Evolutionary conservation across 2,797 vertebrate species (phyloP).

Genomic region (Diplodus puntazzo): DNA sequence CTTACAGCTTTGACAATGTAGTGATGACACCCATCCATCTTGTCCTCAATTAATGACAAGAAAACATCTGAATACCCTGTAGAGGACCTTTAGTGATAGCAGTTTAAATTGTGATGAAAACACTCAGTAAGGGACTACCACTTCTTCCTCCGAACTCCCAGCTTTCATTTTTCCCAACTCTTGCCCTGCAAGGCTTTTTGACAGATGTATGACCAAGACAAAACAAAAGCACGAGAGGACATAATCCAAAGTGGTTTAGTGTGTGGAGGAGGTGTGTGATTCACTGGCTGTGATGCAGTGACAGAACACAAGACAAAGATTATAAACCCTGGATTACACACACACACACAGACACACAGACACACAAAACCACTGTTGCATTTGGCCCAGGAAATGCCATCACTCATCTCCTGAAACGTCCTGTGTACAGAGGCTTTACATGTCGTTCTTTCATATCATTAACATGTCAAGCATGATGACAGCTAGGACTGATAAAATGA

Average conservation of each 20-base stretch:
- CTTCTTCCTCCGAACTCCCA: conserved; percentile 25
- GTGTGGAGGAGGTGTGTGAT: conserved; percentile 20
- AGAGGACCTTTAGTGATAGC: neutral
- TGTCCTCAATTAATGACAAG: neutral
- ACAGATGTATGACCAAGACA: conserved; percentile 51
- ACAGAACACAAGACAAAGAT: conserved; percentile 56
- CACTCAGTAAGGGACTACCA: neutral
- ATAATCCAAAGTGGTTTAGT: conserved; percentile 52
- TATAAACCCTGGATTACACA: conserved; percentile 70
- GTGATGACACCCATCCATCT: neutral
- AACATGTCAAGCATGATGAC: neutral
- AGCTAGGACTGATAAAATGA: neutral
- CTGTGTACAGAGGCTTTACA: neutral
- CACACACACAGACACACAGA: conserved; percentile 1
- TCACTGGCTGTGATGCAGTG: conserved; percentile 27
- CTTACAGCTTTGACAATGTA: neutral
- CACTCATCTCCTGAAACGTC: conserved; percentile 11
- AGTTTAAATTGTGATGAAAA: conserved; percentile 19
- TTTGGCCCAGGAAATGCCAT: conserved; percentile 20
- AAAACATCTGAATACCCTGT: neutral
- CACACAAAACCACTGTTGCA: conserved; percentile 56
- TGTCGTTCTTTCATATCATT: neutral
- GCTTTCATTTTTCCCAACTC: conserved; percentile 39
- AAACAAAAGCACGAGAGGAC: conserved; percentile 42
- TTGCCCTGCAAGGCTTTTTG: conserved; percentile 26